A percentile compares a stretch with the other conserved stretches of the same genome.
Evolutionary conservation across 2,797 vertebrate species (phyloP).

Genomic region (Parauchenoglanis punctatus): DNA sequence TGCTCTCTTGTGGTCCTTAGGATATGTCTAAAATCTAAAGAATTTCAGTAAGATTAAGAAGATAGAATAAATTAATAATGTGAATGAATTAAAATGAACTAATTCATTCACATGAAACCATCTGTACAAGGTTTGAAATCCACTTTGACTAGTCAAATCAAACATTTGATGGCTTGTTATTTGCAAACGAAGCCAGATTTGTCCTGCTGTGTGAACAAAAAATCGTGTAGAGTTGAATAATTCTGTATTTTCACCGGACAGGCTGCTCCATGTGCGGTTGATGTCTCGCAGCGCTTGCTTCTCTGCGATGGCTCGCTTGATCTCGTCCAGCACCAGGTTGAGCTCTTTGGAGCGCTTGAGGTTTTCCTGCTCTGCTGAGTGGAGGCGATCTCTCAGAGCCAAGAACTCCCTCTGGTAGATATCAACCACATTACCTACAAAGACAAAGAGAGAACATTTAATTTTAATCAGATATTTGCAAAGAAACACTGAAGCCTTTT

Average conservation of each 20-base stretch:
- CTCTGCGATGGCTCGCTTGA: constrained; percentile 92
- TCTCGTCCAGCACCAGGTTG: constrained; percentile 95
- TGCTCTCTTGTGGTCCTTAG: background rate
- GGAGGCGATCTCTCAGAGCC: constrained; percentile 89
- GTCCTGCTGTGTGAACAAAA: background rate
- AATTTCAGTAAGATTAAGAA: background rate
- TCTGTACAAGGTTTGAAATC: background rate
- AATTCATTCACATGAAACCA: background rate
- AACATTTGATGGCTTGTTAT: background rate
- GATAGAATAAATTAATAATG: too few relatives aligned
- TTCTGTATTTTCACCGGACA: constrained; percentile 64
- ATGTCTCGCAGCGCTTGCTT: constrained; percentile 90
- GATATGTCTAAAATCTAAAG: background rate
- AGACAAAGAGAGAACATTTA: constrained; percentile 15
- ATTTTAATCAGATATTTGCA: constrained; percentile 21
- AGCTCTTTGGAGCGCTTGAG: constrained; percentile 94
- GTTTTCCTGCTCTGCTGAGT: constrained; percentile 92
- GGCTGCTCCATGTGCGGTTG: constrained; percentile 91
- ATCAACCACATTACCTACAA: constrained; percentile 88
- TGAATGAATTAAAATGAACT: background rate
- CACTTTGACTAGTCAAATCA: background rate
- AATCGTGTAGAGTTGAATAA: background rate
- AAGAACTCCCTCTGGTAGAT: constrained; percentile 95
- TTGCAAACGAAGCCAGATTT: background rate
- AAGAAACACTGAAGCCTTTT: constrained; percentile 21